Base-by-base conservation (phyloP, 2,113 vertebrate species). In the Protobothrops flavoviridis region DNA sequence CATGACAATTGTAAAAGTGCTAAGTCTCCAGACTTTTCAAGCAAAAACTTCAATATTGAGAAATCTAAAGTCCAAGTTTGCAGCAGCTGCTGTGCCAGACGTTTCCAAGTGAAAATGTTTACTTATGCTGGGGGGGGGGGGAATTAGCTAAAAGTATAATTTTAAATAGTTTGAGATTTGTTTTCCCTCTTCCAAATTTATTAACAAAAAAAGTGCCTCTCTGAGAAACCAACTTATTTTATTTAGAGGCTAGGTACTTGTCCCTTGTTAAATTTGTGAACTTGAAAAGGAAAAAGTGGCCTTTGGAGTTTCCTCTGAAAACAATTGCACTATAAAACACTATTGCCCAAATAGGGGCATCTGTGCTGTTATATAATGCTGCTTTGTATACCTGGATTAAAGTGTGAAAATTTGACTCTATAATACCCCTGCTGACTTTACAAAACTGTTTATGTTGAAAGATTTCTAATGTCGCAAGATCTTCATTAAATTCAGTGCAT, bases 381-480 rank as follows among this genome's bases (percentile, higher is more conserved):
- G 95, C 97, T 97, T 97, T 96, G 96, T 97, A 94, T 96, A 95
- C 93, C 88, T 33, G 91, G 96, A 95, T 94, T 94, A 94, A 96
- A 93, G 94, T 94, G 97, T 8, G 29, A 93, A 91, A 91, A 89
- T 94, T 87, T 11, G 13, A 88, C 91, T 87, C 95, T 64, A 52
- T 52, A 93, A 95, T 94, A 95, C 96, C 96, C 74, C 93, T 0
- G 92, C 95, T 93, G 95, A 95, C 95, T 96, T 95, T 97, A 96
- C 94, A 96, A 81, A 94, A 95, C 94, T 94, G 85, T 96, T 95
- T 95, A 96, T 97, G 95, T 97, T 96, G 95, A 97, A 94, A 96
- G 95, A 95, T 98, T 98, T 97, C 96, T 96, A 96, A 97, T 97
- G 97, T 97, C 97, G 96, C 95, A 69, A 95, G 94, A 86, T 95